These are phyloP conservation scores for Caenorhabditis sp. DNA, from an alignment of 2,888 invertebrate genomes.

Conservation along the genomic window DNA sequence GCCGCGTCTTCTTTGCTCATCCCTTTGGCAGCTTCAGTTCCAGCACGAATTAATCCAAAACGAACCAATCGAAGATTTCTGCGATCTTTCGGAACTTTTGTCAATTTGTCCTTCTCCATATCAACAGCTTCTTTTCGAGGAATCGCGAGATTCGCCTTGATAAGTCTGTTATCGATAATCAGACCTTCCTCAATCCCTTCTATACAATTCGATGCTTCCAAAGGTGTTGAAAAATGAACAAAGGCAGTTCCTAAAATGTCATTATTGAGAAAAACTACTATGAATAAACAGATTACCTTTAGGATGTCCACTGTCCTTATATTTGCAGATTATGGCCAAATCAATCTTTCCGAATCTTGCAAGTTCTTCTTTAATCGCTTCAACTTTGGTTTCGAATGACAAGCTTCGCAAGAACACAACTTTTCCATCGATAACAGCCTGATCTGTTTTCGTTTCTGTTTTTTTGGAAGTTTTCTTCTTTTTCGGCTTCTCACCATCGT, in stretches of 20 bases:
- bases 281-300: slow-evolving; percentile 73
- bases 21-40: slow-evolving; percentile 84
- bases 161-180: slow-evolving; percentile 31
- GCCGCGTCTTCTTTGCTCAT: slow-evolving; percentile 84
- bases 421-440: slow-evolving; percentile 79
- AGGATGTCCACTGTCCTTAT: slow-evolving; percentile 87
- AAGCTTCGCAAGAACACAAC: slow-evolving; percentile 90
- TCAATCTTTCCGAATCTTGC: slow-evolving; percentile 82
- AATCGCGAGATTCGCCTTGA: slow-evolving; percentile 65
- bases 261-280: too few relatives aligned
- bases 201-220: slow-evolving; percentile 62
- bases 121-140: slow-evolving; percentile 57
- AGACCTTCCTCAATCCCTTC: slow-evolving; percentile 39
- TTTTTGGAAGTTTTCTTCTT: slow-evolving; percentile 19
- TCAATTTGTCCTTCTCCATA: slow-evolving; percentile 49
- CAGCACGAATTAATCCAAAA: slow-evolving; percentile 90
- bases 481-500: slow-evolving; percentile 23
- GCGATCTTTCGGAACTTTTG: slow-evolving; percentile 79
- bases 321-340: slow-evolving; percentile 87
- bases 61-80: slow-evolving; percentile 90
- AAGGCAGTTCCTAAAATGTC: slow-evolving; percentile 69
- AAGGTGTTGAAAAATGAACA: slow-evolving; percentile 66
- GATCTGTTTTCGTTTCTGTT: slow-evolving; percentile 48
- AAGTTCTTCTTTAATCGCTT: slow-evolving; percentile 81
- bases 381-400: slow-evolving; percentile 84